phyloP scores from a whole-genome alignment of 2,113 vertebrate species.

The Calonectris borealis region DNA sequence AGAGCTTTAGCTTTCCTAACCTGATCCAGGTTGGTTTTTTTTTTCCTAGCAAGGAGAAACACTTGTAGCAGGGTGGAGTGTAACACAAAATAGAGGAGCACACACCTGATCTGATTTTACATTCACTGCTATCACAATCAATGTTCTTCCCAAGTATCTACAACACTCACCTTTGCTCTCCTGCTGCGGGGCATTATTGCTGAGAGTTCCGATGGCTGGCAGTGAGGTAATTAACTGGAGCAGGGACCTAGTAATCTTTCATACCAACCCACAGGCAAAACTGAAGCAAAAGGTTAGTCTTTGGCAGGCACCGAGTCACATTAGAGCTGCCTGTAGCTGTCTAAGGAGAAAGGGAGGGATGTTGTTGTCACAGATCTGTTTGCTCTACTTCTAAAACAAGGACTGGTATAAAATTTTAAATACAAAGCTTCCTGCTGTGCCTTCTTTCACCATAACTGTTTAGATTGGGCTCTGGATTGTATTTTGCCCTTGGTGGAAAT shows the following conservation, averaged over 20 bases:
- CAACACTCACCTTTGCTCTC: neutral
- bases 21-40: neutral
- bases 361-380: neutral
- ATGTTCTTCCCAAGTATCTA: neutral
- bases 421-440: neutral
- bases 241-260: neutral
- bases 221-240: neutral
- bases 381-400: neutral
- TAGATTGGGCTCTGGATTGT: neutral
- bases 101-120: neutral
- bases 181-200: neutral
- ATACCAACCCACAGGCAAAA: neutral
- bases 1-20: no score
- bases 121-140: neutral
- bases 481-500: conserved; percentile 24
- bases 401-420: neutral
- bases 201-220: neutral
- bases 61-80: neutral
- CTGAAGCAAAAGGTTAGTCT: neutral
- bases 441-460: neutral
- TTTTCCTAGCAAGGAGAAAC: neutral
- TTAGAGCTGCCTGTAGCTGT: neutral
- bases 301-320: neutral
- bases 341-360: neutral
- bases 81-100: neutral